Conservation (phyloP, 2,113 vertebrate genomes). For the Toxostoma redivivum region DNA sequence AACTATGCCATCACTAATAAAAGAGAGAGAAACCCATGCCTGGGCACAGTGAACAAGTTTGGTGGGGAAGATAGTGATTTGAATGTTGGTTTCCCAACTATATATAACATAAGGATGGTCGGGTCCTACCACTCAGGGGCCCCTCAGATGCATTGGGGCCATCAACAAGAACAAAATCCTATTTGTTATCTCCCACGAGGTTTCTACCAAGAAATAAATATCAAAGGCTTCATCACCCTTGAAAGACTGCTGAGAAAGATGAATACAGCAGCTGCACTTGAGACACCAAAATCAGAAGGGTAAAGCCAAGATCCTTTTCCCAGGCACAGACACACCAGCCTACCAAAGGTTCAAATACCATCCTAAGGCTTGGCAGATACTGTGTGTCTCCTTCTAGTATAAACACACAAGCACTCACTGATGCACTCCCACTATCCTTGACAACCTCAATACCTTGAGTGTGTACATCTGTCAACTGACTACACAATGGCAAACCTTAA, state of each 20-base stretch:
- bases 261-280: neutral
- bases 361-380: neutral
- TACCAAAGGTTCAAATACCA: neutral
- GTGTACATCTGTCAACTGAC: neutral
- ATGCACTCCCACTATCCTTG: neutral
- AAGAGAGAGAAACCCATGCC: neutral
- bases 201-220: neutral
- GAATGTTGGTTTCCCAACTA: neutral
- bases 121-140: neutral
- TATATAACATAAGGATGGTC: neutral
- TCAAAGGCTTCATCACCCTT: neutral
- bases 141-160: neutral
- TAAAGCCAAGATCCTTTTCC: neutral
- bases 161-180: neutral
- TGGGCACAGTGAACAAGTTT: neutral
- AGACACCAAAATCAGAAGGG: neutral
- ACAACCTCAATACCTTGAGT: neutral
- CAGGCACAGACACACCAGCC: neutral
- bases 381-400: fast-evolving
- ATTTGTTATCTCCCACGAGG: neutral
- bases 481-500: neutral
- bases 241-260: neutral
- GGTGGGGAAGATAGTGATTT: neutral
- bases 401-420: neutral
- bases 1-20: neutral